Percentiles rank a stretch among this genome's conserved stretches.
Evolutionary conservation across 2,888 invertebrate genomes (phyloP).

Genomic region (Ectropis crepuscularia): DNA sequence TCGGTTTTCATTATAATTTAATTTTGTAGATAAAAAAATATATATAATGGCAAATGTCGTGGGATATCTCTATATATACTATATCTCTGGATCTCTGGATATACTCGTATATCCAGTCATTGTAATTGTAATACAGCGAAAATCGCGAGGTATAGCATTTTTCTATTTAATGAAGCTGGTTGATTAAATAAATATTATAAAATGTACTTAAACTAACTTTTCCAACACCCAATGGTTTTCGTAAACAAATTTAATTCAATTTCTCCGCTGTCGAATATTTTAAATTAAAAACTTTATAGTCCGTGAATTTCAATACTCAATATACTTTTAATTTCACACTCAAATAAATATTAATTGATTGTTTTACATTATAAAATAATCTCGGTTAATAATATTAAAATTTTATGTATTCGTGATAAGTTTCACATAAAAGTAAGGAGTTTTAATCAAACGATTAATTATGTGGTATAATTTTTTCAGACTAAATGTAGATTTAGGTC

Average conservation of each 20-base stretch:
- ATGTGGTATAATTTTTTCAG: too few species aligned
- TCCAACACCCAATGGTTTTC: not conserved
- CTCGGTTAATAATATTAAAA: constrained; percentile 35
- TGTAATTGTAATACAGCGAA: too few species aligned
- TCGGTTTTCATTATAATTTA: too few species aligned
- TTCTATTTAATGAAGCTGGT: too few species aligned
- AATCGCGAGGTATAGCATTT: too few species aligned
- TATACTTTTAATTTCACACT: constrained; percentile 62
- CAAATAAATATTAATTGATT: constrained; percentile 60
- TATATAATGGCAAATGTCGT: too few species aligned
- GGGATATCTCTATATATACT: too few species aligned
- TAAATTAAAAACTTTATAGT: constrained; percentile 39
- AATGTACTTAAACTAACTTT: not conserved
- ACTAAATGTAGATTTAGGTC: too few species aligned
- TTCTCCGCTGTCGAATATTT: constrained; percentile 28
- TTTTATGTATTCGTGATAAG: constrained; percentile 38
- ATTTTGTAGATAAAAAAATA: too few species aligned
- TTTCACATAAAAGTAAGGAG: constrained; percentile 7
- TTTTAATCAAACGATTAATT: not conserved
- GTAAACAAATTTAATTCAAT: constrained; percentile 24
- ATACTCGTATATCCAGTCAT: too few species aligned
- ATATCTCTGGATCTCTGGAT: too few species aligned
- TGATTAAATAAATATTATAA: not conserved
- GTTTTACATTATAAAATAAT: constrained; percentile 43
- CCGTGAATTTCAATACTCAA: constrained; percentile 52